phyloP scores from a whole-genome alignment of 2,113 vertebrate species.

The Syrrhaptes paradoxus region DNA sequence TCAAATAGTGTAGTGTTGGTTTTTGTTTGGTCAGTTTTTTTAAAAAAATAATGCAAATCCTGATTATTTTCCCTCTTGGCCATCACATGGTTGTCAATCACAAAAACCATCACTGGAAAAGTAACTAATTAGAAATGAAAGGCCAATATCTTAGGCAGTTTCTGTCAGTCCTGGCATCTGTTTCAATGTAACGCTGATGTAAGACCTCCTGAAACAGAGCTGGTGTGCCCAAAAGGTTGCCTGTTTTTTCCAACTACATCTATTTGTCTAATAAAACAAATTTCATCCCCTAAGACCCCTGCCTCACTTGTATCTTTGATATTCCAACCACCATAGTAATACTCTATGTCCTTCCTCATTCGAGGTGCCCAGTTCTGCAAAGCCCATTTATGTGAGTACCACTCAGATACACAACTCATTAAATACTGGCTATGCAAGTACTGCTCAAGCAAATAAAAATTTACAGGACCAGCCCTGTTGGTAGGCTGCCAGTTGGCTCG shows the following conservation, averaged over 20 bases:
- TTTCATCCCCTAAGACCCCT: background rate
- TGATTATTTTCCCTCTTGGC: constrained; percentile 9
- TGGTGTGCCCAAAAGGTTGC: background rate
- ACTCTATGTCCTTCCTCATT: background rate
- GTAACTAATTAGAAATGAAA: constrained; percentile 38
- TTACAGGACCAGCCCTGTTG: background rate
- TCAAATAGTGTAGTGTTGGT: background rate
- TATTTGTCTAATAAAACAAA: background rate
- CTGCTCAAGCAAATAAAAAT: background rate
- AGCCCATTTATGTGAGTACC: background rate
- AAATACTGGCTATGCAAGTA: background rate
- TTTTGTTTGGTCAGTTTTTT: too few species aligned
- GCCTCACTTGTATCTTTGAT: background rate
- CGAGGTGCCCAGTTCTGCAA: background rate
- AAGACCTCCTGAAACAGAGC: background rate
- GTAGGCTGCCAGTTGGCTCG: background rate
- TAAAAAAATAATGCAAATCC: background rate
- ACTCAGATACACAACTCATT: background rate
- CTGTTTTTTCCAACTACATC: background rate
- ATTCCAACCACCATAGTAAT: background rate
- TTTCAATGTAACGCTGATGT: background rate
- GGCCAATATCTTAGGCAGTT: background rate
- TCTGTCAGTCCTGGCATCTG: background rate
- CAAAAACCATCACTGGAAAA: background rate
- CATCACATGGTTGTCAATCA: constrained; percentile 5